These are phyloP conservation scores for Tetranychus truncatus DNA, from an alignment of 2,888 invertebrate species.

Conservation along the genomic window DNA sequence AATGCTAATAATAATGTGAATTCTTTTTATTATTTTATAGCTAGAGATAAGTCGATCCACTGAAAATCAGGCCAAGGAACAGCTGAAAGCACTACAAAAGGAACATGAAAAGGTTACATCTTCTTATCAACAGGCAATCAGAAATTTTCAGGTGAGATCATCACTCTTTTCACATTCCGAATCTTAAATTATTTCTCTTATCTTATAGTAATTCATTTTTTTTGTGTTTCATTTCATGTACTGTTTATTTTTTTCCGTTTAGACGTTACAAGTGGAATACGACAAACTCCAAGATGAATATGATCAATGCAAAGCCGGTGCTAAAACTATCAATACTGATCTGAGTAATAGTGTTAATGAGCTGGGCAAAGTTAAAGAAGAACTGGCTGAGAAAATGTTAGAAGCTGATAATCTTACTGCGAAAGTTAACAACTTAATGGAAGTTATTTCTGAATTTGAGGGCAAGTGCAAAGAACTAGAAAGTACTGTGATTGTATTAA, in stretches of 20 bases:
- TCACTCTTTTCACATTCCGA: no score
- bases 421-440: neutral
- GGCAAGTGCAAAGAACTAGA: conserved; percentile 17
- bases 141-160: conserved; percentile 15
- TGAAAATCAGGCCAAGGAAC: neutral
- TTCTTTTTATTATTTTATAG: neutral
- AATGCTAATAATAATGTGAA: neutral
- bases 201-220: no score
- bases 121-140: conserved; percentile 14
- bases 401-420: conserved; percentile 10
- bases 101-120: conserved; percentile 10
- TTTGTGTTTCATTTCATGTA: no score
- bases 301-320: conserved; percentile 10
- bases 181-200: no score
- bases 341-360: conserved; percentile 10
- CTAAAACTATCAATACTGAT: conserved; percentile 15
- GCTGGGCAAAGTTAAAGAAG: conserved; percentile 13
- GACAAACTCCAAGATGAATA: conserved; percentile 20
- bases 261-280: conserved; percentile 19
- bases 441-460: conserved; percentile 1
- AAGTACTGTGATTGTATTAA: conserved; percentile 16
- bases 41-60: no score
- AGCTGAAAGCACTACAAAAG: neutral
- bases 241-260: no score
- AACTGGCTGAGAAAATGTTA: conserved; percentile 12